Base-by-base conservation (phyloP, 2,797 vertebrate genomes). In the Coracias cyanogaster region DNA sequence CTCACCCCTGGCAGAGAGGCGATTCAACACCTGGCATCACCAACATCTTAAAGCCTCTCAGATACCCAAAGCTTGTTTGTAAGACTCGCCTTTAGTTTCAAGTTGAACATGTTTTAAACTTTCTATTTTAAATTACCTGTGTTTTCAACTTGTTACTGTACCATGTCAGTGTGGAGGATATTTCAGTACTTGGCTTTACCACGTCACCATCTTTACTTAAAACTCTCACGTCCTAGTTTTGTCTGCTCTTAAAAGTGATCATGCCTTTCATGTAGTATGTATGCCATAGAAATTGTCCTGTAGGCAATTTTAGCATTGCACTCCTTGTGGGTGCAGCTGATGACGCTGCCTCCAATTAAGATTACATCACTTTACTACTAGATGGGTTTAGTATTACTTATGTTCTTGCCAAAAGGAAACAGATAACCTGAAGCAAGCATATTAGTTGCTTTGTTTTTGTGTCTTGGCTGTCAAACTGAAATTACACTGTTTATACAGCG, bases 371-470 rank as follows among this genome's bases (percentile, higher is more conserved):
- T 87, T 85, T 25, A 33, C 31, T 80, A 54, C 43, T 89, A 41
- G 46, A 51, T 45, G 10, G 39, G 69, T 86, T 93, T 69, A 85
- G 37, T 74, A 14, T 78, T 92, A 35, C 45, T 94, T 90, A 15
- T 0, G 0, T 35, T 58, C 80, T 77, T 93, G 82, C 70, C 90
- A 96, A 93, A 86, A 95, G 60, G 78, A 94, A 94, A 64, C 29
- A 33, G 69, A 93, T 94, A 84, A 86, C 74, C 51, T 90, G 58
- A 66, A 71, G 86, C 15, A 24, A 37, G 14, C 37, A 28, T 64
- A 55, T 92, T 90, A 37, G 45, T 94, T 95, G 54, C 64, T 93
- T 83, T 81, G 62, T 4, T 87, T 89, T 91, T 81, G 58, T 82
- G 69, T 86, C 58, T 73, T 84, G 64, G 60, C 83, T 89, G 74